Conservation (phyloP, 2,113 vertebrate species). For the Ceratotherium simum region DNA sequence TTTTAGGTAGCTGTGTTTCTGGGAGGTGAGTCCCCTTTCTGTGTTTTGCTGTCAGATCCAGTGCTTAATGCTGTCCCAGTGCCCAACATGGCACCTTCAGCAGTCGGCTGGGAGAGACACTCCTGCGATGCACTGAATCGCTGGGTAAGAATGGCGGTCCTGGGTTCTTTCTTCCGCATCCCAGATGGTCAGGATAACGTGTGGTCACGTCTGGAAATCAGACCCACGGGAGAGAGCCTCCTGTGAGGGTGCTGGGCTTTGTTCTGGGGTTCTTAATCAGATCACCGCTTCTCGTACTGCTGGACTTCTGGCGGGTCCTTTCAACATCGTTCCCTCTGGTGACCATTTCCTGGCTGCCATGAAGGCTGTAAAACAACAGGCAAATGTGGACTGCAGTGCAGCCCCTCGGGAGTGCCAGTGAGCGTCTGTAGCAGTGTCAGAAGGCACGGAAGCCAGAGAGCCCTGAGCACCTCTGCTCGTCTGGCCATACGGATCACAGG, state of each 20-base stretch:
- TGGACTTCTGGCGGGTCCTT: not conserved
- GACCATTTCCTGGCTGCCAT: not conserved
- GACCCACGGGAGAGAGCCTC: not conserved
- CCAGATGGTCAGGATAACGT: not conserved
- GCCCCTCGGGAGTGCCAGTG: not conserved
- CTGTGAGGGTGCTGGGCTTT: not conserved
- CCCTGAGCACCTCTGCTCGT: too few relatives aligned
- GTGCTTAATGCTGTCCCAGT: slow-evolving; percentile 56
- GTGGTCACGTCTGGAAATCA: not conserved
- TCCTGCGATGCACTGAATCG: slow-evolving; percentile 93
- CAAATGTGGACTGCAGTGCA: fast-evolving
- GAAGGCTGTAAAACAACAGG: too few relatives aligned
- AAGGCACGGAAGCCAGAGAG: not conserved
- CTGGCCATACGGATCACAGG: not conserved
- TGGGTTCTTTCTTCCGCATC: not conserved
- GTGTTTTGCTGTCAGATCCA: slow-evolving; percentile 83
- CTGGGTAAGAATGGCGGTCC: slow-evolving; percentile 90
- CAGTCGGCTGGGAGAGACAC: slow-evolving; percentile 87
- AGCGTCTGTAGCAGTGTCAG: not conserved
- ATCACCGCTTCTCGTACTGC: fast-evolving
- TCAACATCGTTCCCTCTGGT: not conserved
- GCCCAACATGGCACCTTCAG: slow-evolving; percentile 70
- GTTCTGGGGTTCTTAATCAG: not conserved
- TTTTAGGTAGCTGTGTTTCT: not conserved
- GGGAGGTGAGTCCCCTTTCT: slow-evolving; percentile 38